Base-by-base conservation (phyloP, 2,113 vertebrate genomes). In the Dipodomys spectabilis region DNA sequence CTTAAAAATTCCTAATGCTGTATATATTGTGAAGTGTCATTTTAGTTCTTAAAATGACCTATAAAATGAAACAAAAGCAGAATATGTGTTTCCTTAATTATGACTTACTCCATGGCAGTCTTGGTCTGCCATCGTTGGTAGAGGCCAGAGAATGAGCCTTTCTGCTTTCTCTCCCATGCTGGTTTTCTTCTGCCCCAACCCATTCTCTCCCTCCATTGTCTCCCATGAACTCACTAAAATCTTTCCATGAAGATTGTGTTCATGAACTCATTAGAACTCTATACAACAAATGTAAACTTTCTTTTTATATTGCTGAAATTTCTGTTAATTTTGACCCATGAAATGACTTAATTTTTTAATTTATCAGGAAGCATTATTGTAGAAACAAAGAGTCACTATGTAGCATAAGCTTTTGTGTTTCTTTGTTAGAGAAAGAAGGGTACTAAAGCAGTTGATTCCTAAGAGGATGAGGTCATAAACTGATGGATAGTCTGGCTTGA, bases 291-390 rank as follows among this genome's bases (percentile, higher is more conserved):
- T 6, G 32, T 89, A 87, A 78, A 84, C 64, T 6, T 23, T 86
- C 19, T 62, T 75, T 69, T n/a, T 35, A 32, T 67, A 28, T 45
- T 74, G 57, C 49, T 91, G 57, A 53, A 53, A 1, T 53, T 53
- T 12, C 49, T 13, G 12, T 53, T 86, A 68, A 91, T 88, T 71
- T 93, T 69, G 79, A 69, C 88, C n/a, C 57, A 84, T 82, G 81
- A 89, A 77, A 77, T 90, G 69, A 81, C 86, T 35, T 57, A 27
- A 27, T 30, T 89, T 83, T 69, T 78, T 71, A 49, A 69, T 44
- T 86, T 81, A 53, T 81, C 13, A 95, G 39, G 71, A 88, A 45
- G 20, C 18, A 67, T 78, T 95, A 65, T 60, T 74, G 35, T 71
- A 73, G 83, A 90, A 89, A 23, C 15, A 69, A n/a, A 27, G 44